These are phyloP conservation scores for Leucopsar rothschildi DNA, from an alignment of 2,113 vertebrate species.

Conservation along the genomic window DNA sequence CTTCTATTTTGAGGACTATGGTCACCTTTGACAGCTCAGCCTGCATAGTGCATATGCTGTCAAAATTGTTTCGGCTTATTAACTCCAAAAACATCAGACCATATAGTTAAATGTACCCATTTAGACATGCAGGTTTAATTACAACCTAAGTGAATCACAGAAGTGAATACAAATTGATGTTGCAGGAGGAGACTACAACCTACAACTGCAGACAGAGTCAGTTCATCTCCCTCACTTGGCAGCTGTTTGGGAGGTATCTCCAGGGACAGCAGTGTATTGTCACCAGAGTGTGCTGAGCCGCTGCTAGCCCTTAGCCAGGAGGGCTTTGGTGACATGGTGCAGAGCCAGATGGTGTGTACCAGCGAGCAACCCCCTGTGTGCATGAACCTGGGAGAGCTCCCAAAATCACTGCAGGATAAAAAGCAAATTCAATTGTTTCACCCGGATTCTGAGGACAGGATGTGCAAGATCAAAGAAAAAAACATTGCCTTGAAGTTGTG, in stretches of 20 bases:
- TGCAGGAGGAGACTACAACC: background rate
- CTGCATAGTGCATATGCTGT: background rate
- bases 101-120: background rate
- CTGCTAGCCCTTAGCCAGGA: background rate
- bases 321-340: background rate
- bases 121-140: slow-evolving; percentile 17
- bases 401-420: background rate
- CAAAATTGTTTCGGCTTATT: background rate
- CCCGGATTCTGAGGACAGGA: background rate
- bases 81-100: background rate
- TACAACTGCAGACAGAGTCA: background rate
- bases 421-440: slow-evolving; percentile 13
- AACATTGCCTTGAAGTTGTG: background rate
- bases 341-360: background rate
- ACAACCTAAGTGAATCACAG: background rate
- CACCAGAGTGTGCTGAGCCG: background rate
- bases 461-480: slow-evolving; percentile 2
- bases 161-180: background rate
- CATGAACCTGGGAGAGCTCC: background rate
- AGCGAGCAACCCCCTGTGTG: rapidly evolving
- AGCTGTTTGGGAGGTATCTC: background rate
- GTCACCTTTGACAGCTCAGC: background rate
- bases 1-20: background rate
- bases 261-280: background rate
- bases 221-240: background rate